Conservation (phyloP, 2,888 invertebrate species). For the Chaetoderma sp. region DNA sequence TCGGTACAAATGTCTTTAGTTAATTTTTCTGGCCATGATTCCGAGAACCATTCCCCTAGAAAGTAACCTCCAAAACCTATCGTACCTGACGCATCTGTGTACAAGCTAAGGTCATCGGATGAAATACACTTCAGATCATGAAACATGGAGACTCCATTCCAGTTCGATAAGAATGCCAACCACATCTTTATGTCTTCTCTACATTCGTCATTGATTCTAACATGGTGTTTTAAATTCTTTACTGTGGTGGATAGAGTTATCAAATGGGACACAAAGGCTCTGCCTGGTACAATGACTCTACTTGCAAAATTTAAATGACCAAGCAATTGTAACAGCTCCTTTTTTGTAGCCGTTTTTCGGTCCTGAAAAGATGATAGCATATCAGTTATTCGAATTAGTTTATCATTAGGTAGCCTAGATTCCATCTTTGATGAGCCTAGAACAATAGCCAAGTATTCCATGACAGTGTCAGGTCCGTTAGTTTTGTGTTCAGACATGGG, state of each 20-base stretch:
- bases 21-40: no score
- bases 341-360: slow-evolving; percentile 25
- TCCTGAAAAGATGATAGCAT: slow-evolving; percentile 5
- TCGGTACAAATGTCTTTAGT: no score
- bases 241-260: slow-evolving; percentile 17
- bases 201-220: slow-evolving; percentile 21
- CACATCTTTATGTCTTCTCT: slow-evolving; percentile 26
- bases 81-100: no score
- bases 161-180: slow-evolving; percentile 10
- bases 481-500: slow-evolving; percentile 29
- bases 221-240: slow-evolving; percentile 12
- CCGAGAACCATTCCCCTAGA: no score
- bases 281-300: slow-evolving; percentile 28
- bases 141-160: slow-evolving; percentile 17
- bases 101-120: no score
- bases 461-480: slow-evolving; percentile 17
- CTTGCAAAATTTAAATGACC: slow-evolving; percentile 29
- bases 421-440: slow-evolving; percentile 27
- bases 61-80: no score
- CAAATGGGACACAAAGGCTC: slow-evolving; percentile 32
- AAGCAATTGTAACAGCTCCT: slow-evolving; percentile 20
- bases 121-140: no score
- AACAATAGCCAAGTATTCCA: slow-evolving; percentile 32
- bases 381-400: slow-evolving; percentile 15
- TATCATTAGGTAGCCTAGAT: slow-evolving; percentile 25